Evolutionary conservation across 1,140 invertebrate genomes (phyloP).

Genomic region (Microplitis demolitor): DNA sequence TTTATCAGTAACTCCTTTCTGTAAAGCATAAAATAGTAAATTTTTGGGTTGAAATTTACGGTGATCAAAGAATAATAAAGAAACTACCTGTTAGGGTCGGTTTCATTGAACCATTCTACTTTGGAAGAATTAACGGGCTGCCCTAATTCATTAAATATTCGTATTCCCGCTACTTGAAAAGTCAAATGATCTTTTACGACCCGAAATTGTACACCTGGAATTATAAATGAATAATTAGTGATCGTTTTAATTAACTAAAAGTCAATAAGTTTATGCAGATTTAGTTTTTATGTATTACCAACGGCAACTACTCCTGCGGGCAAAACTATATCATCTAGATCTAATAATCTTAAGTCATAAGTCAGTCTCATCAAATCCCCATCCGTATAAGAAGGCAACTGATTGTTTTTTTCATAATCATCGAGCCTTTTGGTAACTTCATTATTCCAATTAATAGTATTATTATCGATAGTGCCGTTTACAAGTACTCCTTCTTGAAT

Average conservation of each 20-base stretch:
- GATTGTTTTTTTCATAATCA: neutral
- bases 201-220: neutral
- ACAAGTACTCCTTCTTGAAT: slow-evolving; percentile 3
- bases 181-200: neutral
- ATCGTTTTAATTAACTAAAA: neutral
- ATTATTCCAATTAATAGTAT: neutral
- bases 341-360: neutral
- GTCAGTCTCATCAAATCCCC: neutral
- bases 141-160: neutral
- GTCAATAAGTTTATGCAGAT: neutral
- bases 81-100: too few species aligned
- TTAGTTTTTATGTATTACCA: neutral
- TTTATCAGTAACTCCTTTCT: too few species aligned
- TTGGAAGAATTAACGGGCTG: neutral
- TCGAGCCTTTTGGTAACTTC: neutral
- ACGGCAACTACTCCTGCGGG: neutral
- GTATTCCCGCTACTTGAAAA: neutral
- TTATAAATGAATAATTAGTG: neutral
- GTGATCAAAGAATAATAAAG: too few species aligned
- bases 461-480: neutral
- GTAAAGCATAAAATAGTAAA: too few species aligned
- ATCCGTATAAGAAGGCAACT: neutral
- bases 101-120: too few species aligned
- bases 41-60: too few species aligned
- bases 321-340: neutral